A percentile compares a stretch with the other conserved stretches of the same genome.
Conservation (phyloP, 2,888 invertebrate genomes). For the Megaustenia siamemsis region DNA sequence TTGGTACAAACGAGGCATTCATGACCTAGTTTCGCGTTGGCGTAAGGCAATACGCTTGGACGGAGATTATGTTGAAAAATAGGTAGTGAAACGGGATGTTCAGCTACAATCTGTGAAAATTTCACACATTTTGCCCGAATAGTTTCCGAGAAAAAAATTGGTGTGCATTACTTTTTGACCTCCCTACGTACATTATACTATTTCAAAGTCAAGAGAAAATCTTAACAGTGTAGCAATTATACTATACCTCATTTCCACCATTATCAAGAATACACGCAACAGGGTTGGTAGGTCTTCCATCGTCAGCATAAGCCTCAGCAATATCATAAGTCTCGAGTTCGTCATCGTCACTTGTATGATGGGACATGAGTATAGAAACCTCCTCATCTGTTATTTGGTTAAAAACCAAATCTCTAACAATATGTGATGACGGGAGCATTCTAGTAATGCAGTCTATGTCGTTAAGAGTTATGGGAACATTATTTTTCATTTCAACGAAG, state of each 20-base stretch:
- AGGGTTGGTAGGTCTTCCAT: conserved; percentile 10
- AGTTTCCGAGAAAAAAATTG: too few relatives aligned
- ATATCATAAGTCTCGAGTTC: neutral
- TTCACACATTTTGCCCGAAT: too few relatives aligned
- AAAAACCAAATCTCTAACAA: neutral
- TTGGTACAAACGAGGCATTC: too few relatives aligned
- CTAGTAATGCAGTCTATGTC: conserved; percentile 15
- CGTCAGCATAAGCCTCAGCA: neutral
- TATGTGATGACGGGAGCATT: conserved; percentile 4
- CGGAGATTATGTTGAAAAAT: too few relatives aligned
- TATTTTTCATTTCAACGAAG: neutral
- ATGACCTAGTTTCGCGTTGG: too few relatives aligned
- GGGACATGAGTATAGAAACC: conserved; percentile 2
- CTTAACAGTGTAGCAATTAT: neutral
- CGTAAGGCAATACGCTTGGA: too few relatives aligned
- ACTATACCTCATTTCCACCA: conserved; percentile 29
- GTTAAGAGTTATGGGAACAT: neutral
- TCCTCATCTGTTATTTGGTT: conserved; percentile 26
- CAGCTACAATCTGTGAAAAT: too few relatives aligned
- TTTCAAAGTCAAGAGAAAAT: too few relatives aligned
- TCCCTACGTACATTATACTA: too few relatives aligned
- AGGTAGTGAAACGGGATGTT: too few relatives aligned
- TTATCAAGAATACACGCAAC: conserved; percentile 4
- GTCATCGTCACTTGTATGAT: neutral
- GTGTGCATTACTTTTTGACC: too few relatives aligned